Conservation (phyloP, 2,113 vertebrate genomes). For the Todiramphus saurophagus region DNA sequence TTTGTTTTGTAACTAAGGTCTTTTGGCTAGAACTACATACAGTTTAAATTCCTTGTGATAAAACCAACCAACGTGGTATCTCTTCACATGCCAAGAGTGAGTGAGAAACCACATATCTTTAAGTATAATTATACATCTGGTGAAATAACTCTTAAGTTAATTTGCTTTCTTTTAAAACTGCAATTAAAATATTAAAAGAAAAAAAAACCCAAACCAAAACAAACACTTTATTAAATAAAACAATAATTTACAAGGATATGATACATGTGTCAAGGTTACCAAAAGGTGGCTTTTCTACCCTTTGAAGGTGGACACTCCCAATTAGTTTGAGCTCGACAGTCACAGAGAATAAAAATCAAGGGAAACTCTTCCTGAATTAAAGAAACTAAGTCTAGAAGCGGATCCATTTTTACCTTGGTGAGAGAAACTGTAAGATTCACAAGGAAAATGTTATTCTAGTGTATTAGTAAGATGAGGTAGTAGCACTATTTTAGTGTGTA, state of each 20-base stretch:
- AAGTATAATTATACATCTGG: conserved; percentile 36
- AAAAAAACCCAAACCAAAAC: neutral
- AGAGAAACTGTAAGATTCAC: neutral
- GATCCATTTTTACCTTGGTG: neutral
- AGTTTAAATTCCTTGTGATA: conserved; percentile 43
- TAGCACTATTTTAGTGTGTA: neutral
- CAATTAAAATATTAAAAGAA: conserved; percentile 1
- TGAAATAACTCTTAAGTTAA: conserved; percentile 32
- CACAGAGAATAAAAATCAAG: neutral
- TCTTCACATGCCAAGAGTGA: conserved; percentile 32
- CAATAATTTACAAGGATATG: neutral
- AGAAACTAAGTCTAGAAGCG: neutral
- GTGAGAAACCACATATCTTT: conserved; percentile 43
- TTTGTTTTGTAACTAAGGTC: conserved; percentile 17
- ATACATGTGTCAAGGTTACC: neutral
- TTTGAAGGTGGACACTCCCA: neutral
- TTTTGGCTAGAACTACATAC: neutral
- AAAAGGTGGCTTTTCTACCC: neutral
- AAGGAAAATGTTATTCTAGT: neutral
- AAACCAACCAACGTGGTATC: neutral
- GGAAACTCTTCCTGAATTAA: neutral
- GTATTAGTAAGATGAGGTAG: neutral
- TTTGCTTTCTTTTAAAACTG: neutral
- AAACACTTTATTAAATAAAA: neutral
- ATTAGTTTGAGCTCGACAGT: neutral